A percentile compares a stretch with the other conserved stretches of the same genome.
phyloP scores from a whole-genome alignment of 1,140 invertebrate genomes.

The Helicoverpa armigera region DNA sequence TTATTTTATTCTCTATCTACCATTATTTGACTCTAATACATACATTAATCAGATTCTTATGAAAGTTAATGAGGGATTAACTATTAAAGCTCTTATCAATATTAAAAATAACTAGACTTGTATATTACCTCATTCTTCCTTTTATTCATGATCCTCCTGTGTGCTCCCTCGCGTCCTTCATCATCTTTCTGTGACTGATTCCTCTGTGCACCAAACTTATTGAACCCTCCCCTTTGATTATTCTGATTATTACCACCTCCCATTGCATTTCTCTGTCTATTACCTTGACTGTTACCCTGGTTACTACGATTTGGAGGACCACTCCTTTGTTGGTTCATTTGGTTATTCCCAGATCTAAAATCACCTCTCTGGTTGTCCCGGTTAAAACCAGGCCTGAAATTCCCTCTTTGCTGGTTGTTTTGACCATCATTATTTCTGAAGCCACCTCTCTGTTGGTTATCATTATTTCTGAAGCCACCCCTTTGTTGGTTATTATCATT shows the following conservation, averaged over 20 bases:
- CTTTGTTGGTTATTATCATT: not conserved
- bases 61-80: no score
- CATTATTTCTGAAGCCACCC: not conserved
- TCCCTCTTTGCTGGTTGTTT: conserved; percentile 4
- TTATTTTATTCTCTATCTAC: no score
- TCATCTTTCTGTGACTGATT: conserved; percentile 11
- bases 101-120: no score
- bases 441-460: not conserved
- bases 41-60: no score
- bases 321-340: not conserved
- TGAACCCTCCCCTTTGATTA: conserved; percentile 33
- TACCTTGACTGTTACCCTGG: conserved; percentile 4
- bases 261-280: conserved; percentile 20
- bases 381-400: not conserved
- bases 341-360: conserved; percentile 10
- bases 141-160: conserved; percentile 76
- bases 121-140: conserved; percentile 69
- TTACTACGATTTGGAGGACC: not conserved
- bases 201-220: conserved; percentile 9
- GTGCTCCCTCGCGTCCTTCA: conserved; percentile 62
- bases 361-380: conserved; percentile 2
- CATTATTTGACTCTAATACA: no score
- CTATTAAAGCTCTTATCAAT: no score
- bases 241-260: not conserved
- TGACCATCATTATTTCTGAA: not conserved